phyloP scores from a whole-genome alignment of 2,113 vertebrate species.

The Lathamus discolor region DNA sequence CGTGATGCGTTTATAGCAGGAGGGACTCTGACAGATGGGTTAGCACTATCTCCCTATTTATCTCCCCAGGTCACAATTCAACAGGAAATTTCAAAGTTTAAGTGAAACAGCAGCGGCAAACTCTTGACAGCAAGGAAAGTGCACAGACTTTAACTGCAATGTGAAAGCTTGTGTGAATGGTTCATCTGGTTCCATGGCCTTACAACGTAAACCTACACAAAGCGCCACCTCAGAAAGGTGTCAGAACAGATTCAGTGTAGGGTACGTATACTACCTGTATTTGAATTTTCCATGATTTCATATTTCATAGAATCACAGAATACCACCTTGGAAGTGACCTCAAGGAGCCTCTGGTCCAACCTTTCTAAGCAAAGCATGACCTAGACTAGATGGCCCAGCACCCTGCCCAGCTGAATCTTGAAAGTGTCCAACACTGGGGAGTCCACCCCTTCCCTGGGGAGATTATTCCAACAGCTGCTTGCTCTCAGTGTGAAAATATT shows the following conservation, averaged over 20 bases:
- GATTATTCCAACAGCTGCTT: neutral
- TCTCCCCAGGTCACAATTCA: neutral
- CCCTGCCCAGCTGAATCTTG: neutral
- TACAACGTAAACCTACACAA: too few species aligned
- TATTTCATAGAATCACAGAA: neutral
- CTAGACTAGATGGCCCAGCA: neutral
- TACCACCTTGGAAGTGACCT: neutral
- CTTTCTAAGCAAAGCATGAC: neutral
- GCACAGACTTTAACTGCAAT: accelerated
- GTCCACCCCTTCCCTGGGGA: neutral
- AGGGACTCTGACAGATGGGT: neutral
- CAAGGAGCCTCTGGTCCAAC: neutral
- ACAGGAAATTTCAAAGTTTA: neutral
- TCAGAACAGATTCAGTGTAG: accelerated
- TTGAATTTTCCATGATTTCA: neutral
- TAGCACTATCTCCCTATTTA: neutral
- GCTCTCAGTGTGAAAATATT: neutral
- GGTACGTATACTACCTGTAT: too few species aligned
- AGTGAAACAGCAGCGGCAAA: neutral
- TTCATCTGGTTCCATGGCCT: neutral
- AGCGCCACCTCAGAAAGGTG: accelerated
- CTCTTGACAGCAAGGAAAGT: accelerated
- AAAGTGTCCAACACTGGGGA: neutral
- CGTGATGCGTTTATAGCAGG: accelerated
- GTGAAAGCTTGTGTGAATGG: neutral